Base-by-base conservation (phyloP, 2,888 invertebrate genomes). In the Aspidapion aeneum region DNA sequence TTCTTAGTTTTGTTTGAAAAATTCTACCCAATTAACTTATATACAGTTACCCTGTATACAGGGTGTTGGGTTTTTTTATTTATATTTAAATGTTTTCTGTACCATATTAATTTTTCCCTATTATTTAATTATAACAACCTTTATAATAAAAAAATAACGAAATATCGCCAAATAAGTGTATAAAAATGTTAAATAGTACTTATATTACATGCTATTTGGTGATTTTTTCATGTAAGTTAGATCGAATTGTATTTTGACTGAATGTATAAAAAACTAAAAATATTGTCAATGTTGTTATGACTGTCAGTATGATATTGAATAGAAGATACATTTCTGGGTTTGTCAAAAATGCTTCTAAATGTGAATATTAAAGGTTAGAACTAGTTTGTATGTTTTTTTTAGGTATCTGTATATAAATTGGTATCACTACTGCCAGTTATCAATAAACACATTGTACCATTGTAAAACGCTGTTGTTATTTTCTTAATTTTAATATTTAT, bases 401-500 rank as follows among this genome's bases (percentile, higher is more conserved):
- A 74, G 69, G 71, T 73, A 72, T 70, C 69, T 70, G 65, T 70
- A 71, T 73, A 71, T 72, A 73, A 70, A 68, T 74, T 74, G 74
- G 74, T 77, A 74, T 75, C 75, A 74, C 73, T 75, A 78, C 78
- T 78, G 78, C 78, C 78, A 78, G 76, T 77, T 75, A 75, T 77
- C 74, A 78, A 77, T 77, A 77, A 78, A 78, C 73, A 74, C 68
- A 70, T 68, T 71, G 69, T 70, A 72, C 62, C 60, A 67, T 67
- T 65, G 62, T 66, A 64, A 54, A 55, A n/a, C n/a, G n/a, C n/a
- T n/a, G n/a, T 21, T 60, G 56, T 54, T 60, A 48, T 52, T 58
- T 16, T 19, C 1, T 58, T 49, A 9, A 18, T 48, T 35, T 57
- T 22, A 19, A 17, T 35, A 22, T 17, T 17, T 2, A 2, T 55